A percentile compares a stretch with the other conserved stretches of the same genome.
Evolutionary conservation across 2,888 invertebrate genomes (phyloP).

Genomic region (Poecilobothrus nobilitatus): DNA sequence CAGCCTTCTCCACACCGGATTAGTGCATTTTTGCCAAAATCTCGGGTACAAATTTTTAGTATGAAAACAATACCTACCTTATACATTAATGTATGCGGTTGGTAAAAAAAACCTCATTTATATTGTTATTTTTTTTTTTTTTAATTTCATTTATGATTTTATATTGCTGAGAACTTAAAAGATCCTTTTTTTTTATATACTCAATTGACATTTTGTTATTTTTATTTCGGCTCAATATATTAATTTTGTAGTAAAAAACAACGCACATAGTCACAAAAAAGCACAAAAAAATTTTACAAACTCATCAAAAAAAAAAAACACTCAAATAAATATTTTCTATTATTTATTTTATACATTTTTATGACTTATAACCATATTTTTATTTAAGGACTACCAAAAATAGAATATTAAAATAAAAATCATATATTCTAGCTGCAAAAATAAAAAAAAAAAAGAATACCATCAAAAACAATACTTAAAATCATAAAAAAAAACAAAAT

Average conservation of each 20-base stretch:
- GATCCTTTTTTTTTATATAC: not conserved
- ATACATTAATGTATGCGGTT: too few species aligned
- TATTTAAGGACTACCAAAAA: not conserved
- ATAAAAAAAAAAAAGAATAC: too few species aligned
- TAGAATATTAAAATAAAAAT: not conserved
- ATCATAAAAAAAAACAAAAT: not conserved
- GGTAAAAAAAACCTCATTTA: too few species aligned
- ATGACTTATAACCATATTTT: not conserved
- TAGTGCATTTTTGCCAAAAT: too few species aligned
- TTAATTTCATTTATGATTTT: too few species aligned
- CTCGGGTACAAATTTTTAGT: too few species aligned
- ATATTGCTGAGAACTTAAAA: not conserved
- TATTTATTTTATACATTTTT: not conserved
- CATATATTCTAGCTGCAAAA: not conserved
- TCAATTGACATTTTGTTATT: not conserved
- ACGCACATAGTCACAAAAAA: too few species aligned
- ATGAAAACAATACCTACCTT: too few species aligned
- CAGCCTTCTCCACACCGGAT: too few species aligned
- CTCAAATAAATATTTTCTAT: not conserved
- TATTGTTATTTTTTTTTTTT: too few species aligned
- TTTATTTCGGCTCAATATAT: not conserved
- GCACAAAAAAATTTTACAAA: not conserved
- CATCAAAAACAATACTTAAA: not conserved
- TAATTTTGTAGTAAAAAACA: not conserved
- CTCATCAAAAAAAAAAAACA: not conserved